Percentiles rank a stretch among this genome's conserved stretches.
These are phyloP conservation scores for Acromyrmex heyeri DNA, from an alignment of 1,140 invertebrate species.

Conservation along the genomic window DNA sequence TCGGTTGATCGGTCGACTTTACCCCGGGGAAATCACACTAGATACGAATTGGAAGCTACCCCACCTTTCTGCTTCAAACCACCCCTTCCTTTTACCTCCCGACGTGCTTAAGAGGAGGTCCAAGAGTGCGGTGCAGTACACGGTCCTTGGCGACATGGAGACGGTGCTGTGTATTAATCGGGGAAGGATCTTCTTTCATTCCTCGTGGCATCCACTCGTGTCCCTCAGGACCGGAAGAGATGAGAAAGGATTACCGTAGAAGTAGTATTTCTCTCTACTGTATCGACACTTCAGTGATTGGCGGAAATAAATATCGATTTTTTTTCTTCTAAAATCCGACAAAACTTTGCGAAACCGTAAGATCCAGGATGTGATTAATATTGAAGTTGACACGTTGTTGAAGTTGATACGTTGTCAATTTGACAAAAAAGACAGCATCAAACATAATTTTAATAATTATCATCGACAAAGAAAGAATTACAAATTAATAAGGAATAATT, in stretches of 20 bases:
- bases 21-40: constrained; percentile 86
- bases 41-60: constrained; percentile 82
- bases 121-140: constrained; percentile 47
- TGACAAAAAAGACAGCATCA: neutral
- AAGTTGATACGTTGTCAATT: neutral
- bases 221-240: constrained; percentile 49
- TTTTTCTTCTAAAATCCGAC: constrained; percentile 1
- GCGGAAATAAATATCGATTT: constrained; percentile 64
- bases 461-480: neutral
- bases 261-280: constrained; percentile 67
- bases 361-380: neutral
- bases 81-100: constrained; percentile 69
- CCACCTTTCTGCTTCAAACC: constrained; percentile 61
- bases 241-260: constrained; percentile 73
- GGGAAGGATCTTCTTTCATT: constrained; percentile 75
- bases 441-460: neutral
- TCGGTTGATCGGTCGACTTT: constrained; percentile 86
- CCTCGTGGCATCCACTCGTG: constrained; percentile 49
- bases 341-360: neutral
- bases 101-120: constrained; percentile 72
- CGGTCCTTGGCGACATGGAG: constrained; percentile 67
- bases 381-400: neutral
- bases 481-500: neutral
- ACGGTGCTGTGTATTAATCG: constrained; percentile 75
- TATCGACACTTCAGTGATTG: constrained; percentile 74